phyloP scores from a whole-genome alignment of 2,113 vertebrate genomes.

The Hemibagrus wyckioides region DNA sequence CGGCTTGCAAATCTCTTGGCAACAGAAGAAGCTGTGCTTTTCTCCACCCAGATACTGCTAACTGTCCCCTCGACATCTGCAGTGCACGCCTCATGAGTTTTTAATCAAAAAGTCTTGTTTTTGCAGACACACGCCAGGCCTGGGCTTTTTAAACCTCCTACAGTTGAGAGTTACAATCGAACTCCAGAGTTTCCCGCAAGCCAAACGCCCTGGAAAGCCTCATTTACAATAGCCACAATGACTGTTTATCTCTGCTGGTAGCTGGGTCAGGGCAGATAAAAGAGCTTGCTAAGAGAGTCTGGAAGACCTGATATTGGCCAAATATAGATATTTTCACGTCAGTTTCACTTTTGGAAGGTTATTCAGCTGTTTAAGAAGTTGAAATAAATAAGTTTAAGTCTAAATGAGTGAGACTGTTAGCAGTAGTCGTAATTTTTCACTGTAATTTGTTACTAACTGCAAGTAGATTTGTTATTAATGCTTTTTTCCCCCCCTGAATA shows the following conservation, averaged over 20 bases:
- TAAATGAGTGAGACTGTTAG: neutral
- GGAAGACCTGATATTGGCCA: neutral
- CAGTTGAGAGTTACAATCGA: slow-evolving; percentile 15
- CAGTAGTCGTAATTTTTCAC: neutral
- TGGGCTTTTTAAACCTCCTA: slow-evolving; percentile 36
- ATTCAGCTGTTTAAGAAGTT: neutral
- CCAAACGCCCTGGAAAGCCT: slow-evolving; percentile 10
- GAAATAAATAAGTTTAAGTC: neutral
- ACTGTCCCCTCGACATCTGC: slow-evolving; percentile 42
- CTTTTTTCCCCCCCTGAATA: neutral
- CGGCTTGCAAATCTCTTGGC: slow-evolving; percentile 11
- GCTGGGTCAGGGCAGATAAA: slow-evolving; percentile 21
- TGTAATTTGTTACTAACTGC: neutral
- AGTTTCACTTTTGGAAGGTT: neutral
- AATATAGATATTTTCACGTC: neutral
- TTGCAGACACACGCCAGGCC: slow-evolving; percentile 35
- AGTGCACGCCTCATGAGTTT: slow-evolving; percentile 37
- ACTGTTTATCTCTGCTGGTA: slow-evolving; percentile 32
- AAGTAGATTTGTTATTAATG: neutral
- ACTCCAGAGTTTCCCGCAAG: slow-evolving; percentile 28
- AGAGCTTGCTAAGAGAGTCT: slow-evolving; percentile 11
- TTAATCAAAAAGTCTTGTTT: slow-evolving; percentile 52
- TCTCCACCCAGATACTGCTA: slow-evolving; percentile 14
- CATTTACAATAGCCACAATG: slow-evolving; percentile 31
- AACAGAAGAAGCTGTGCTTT: slow-evolving; percentile 16